Conservation (phyloP, 2,888 invertebrate species). For the Blera fallax region DNA sequence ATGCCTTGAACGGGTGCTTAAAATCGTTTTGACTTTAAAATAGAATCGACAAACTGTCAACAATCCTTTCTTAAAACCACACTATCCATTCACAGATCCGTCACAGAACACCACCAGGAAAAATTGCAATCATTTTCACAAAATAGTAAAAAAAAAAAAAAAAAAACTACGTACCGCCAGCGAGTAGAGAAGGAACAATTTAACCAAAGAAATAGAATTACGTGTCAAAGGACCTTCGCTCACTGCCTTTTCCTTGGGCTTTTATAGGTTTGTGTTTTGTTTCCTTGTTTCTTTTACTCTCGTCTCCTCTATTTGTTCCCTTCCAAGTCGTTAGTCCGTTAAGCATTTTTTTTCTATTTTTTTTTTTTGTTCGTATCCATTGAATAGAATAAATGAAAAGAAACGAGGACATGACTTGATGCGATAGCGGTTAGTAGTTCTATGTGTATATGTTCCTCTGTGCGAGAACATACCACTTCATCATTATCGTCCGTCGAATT, state of each 20-base stretch:
- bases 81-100: background rate
- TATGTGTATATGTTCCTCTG: background rate
- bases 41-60: background rate
- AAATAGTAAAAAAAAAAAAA: no score
- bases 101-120: background rate
- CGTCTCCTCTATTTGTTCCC: constrained; percentile 57
- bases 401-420: constrained; percentile 61
- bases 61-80: background rate
- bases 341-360: constrained; percentile 43
- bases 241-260: constrained; percentile 41
- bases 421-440: constrained; percentile 34
- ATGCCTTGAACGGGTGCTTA: no score
- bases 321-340: constrained; percentile 72
- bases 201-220: constrained; percentile 64
- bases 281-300: constrained; percentile 36
- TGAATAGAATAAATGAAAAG: constrained; percentile 70
- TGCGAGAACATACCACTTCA: constrained; percentile 27
- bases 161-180: constrained; percentile 6
- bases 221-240: constrained; percentile 69
- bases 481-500: constrained; percentile 48
- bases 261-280: constrained; percentile 30
- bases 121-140: constrained; percentile 67
- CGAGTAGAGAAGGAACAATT: constrained; percentile 8
- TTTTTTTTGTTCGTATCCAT: constrained; percentile 39
- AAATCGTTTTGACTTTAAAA: no score